These are phyloP conservation scores for Danio jaintianensis DNA, from an alignment of 2,797 vertebrate genomes.

Conservation along the genomic window DNA sequence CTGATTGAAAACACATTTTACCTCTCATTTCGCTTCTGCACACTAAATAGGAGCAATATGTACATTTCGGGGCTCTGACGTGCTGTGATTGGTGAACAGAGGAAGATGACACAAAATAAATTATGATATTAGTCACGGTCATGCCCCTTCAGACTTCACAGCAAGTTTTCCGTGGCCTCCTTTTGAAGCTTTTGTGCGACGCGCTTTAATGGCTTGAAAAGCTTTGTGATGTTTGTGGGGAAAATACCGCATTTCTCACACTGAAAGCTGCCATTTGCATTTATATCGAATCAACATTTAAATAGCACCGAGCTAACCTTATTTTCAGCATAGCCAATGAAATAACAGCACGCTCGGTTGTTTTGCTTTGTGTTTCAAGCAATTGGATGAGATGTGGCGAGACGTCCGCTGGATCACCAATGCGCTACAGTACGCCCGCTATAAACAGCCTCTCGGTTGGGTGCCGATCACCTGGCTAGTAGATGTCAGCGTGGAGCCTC, in stretches of 20 bases:
- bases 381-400: slow-evolving; percentile 88
- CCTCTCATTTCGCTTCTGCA: slow-evolving; percentile 49
- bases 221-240: slow-evolving; percentile 24
- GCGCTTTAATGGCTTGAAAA: slow-evolving; percentile 31
- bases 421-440: slow-evolving; percentile 92
- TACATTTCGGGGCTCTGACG: slow-evolving; percentile 26
- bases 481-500: slow-evolving; percentile 75
- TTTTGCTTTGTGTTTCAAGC: slow-evolving; percentile 67
- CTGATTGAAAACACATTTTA: slow-evolving; percentile 62
- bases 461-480: slow-evolving; percentile 84
- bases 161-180: slow-evolving; percentile 11
- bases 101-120: slow-evolving; percentile 36
- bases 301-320: neutral
- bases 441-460: slow-evolving; percentile 88
- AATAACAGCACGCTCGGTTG: neutral
- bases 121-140: slow-evolving; percentile 37
- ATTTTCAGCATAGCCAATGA: neutral
- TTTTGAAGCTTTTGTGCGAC: slow-evolving; percentile 35
- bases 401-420: slow-evolving; percentile 93
- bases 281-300: slow-evolving; percentile 14
- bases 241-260: slow-evolving; percentile 25
- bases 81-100: slow-evolving; percentile 29
- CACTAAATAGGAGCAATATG: slow-evolving; percentile 42
- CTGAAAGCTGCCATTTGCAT: slow-evolving; percentile 19
- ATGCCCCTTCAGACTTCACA: slow-evolving; percentile 34